These are phyloP conservation scores for Trichogramma dendrolimi DNA, from an alignment of 2,888 invertebrate species.

Conservation along the genomic window DNA sequence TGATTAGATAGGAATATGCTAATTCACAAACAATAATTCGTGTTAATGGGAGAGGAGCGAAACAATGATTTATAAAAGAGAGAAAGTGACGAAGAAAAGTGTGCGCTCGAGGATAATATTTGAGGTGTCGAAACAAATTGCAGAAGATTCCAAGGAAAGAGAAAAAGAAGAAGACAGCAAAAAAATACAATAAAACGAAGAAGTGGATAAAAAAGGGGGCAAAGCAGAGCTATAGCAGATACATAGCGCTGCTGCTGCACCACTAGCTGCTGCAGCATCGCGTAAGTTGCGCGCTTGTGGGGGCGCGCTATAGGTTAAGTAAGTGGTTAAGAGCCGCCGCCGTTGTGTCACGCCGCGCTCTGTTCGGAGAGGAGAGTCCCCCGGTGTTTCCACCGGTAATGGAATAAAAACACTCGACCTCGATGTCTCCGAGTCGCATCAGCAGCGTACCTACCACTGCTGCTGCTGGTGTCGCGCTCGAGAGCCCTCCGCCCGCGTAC, in stretches of 20 bases:
- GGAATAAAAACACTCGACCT: slow-evolving; percentile 51
- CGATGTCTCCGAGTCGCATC: slow-evolving; percentile 32
- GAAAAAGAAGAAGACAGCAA: background rate
- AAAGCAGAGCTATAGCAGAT: background rate
- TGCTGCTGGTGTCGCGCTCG: background rate
- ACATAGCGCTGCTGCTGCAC: too few species aligned
- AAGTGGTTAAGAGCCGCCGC: slow-evolving; percentile 46
- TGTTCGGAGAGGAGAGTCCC: background rate
- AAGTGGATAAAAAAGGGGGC: background rate
- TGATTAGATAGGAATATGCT: background rate
- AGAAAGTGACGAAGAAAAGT: too few species aligned
- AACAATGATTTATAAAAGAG: too few species aligned
- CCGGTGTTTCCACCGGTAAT: slow-evolving; percentile 39
- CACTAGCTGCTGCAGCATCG: too few species aligned
- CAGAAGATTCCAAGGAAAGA: background rate
- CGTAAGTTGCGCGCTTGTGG: too few species aligned
- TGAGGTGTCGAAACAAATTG: slow-evolving; percentile 41
- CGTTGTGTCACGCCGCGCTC: background rate
- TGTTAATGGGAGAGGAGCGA: background rate
- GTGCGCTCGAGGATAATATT: slow-evolving; percentile 41
- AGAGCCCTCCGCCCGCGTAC: slow-evolving; percentile 11
- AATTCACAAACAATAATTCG: slow-evolving; percentile 11
- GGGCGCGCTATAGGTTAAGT: slow-evolving; percentile 34
- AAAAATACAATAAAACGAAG: background rate
- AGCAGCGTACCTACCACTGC: background rate